Evolutionary conservation across 2,797 vertebrate genomes (phyloP).

Genomic region (Enteromius radiatus): DNA sequence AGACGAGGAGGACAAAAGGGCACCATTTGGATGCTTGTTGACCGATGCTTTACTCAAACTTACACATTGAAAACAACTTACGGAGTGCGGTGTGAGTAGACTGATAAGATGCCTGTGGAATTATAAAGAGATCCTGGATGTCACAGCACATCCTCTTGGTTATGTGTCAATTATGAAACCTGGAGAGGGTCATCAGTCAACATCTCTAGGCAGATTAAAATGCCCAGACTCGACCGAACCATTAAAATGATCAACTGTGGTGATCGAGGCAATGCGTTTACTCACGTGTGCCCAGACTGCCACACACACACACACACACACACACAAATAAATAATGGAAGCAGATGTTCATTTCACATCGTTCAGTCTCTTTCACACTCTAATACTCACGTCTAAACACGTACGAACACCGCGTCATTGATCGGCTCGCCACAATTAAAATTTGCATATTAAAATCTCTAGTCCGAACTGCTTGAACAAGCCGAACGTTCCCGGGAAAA

Average conservation of each 20-base stretch:
- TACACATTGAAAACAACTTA: conserved; percentile 8
- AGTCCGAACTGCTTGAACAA: conserved; percentile 27
- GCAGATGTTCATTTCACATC: conserved; percentile 27
- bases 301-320: conserved; percentile 18
- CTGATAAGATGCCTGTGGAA: conserved; percentile 12
- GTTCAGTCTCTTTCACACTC: conserved; percentile 26
- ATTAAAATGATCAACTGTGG: conserved; percentile 46
- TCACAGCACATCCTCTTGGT: conserved; percentile 32
- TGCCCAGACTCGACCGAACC: conserved; percentile 12
- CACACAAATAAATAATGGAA: conserved; percentile 42
- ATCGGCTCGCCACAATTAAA: conserved; percentile 26
- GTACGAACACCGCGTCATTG: conserved; percentile 34
- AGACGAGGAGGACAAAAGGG: conserved; percentile 6
- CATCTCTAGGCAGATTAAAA: conserved; percentile 46
- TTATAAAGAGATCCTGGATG: conserved; percentile 36
- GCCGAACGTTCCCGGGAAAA: conserved; percentile 8
- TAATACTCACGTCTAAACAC: conserved; percentile 25
- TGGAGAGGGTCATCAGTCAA: conserved; percentile 36
- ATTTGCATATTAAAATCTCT: conserved; percentile 67
- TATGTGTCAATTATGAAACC: conserved; percentile 43
- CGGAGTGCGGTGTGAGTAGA: background rate
- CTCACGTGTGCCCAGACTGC: conserved; percentile 10
- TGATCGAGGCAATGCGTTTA: conserved; percentile 15
- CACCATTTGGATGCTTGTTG: background rate
- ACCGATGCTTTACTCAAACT: background rate